These are phyloP conservation scores for Amblyraja radiata DNA, from an alignment of 2,797 vertebrate genomes.

Conservation along the genomic window DNA sequence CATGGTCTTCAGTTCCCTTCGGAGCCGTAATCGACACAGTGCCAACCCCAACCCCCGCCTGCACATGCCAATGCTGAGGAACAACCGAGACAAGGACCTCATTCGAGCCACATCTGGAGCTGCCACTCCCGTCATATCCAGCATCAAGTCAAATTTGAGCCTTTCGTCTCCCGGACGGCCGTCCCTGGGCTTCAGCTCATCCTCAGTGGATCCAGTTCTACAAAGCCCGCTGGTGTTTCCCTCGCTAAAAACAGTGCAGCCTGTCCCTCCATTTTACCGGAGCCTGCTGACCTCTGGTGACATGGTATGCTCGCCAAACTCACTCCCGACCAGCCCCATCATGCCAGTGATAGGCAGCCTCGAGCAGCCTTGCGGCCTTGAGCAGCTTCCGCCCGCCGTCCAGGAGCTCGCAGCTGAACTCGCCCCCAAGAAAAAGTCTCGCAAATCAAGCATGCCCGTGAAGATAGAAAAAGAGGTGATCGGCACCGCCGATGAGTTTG, in stretches of 20 bases:
- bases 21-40: constrained; percentile 94
- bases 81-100: constrained; percentile 96
- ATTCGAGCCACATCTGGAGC: constrained; percentile 80
- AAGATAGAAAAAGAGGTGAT: constrained; percentile 99
- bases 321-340: constrained; percentile 89
- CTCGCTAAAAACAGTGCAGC: constrained; percentile 91
- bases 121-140: constrained; percentile 92
- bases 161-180: constrained; percentile 91
- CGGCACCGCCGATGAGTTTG: constrained; percentile 88
- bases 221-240: constrained; percentile 92
- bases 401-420: constrained; percentile 67
- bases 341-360: constrained; percentile 66
- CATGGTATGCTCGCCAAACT: constrained; percentile 86
- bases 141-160: constrained; percentile 79
- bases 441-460: constrained; percentile 98
- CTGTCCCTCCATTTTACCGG: constrained; percentile 96
- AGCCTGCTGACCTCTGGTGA: constrained; percentile 87
- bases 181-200: constrained; percentile 88
- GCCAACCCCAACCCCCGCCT: constrained; percentile 86
- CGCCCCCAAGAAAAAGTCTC: constrained; percentile 93
- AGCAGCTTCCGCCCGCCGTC: constrained; percentile 54
- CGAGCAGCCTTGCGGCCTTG: constrained; percentile 62
- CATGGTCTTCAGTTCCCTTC: constrained; percentile 90
- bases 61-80: constrained; percentile 80
- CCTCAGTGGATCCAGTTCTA: constrained; percentile 83